These are phyloP conservation scores for Trypoxylus dichotomus DNA, from an alignment of 1,140 invertebrate genomes.

Conservation along the genomic window DNA sequence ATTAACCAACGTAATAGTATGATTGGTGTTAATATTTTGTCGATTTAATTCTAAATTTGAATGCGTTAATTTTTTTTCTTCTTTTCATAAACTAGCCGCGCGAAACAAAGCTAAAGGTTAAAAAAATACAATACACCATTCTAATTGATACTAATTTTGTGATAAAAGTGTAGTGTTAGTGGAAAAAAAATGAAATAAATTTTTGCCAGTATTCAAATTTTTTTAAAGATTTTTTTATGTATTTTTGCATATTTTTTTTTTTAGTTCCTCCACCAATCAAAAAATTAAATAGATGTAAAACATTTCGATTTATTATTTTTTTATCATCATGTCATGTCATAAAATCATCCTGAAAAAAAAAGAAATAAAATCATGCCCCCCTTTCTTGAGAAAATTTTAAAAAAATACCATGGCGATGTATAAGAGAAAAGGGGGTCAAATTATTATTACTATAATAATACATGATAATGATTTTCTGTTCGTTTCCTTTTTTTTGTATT, in stretches of 20 bases:
- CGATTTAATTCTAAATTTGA: background rate
- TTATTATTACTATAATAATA: background rate
- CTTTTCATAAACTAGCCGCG: background rate
- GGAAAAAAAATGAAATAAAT: background rate
- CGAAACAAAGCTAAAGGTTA: background rate
- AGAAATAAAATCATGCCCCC: background rate
- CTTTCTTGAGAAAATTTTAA: background rate
- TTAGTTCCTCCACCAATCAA: slow-evolving; percentile 11
- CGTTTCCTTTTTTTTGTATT: background rate
- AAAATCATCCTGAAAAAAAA: background rate
- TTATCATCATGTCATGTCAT: background rate
- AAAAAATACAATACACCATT: slow-evolving; percentile 3
- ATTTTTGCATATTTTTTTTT: slow-evolving; percentile 2
- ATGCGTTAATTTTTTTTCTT: background rate
- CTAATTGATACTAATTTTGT: slow-evolving; percentile 20
- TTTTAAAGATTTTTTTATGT: slow-evolving; percentile 3
- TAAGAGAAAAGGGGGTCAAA: background rate
- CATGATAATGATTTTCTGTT: background rate
- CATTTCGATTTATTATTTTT: background rate
- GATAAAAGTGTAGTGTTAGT: slow-evolving; percentile 8
- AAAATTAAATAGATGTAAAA: slow-evolving; percentile 7
- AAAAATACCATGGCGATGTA: background rate
- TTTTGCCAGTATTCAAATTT: slow-evolving; percentile 7
- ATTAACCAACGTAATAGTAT: background rate
- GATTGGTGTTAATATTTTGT: background rate